Percentiles rank a stretch among this genome's conserved stretches.
These are phyloP conservation scores for Syngnathoides biaculeatus DNA, from an alignment of 2,113 vertebrate species.

Conservation along the genomic window DNA sequence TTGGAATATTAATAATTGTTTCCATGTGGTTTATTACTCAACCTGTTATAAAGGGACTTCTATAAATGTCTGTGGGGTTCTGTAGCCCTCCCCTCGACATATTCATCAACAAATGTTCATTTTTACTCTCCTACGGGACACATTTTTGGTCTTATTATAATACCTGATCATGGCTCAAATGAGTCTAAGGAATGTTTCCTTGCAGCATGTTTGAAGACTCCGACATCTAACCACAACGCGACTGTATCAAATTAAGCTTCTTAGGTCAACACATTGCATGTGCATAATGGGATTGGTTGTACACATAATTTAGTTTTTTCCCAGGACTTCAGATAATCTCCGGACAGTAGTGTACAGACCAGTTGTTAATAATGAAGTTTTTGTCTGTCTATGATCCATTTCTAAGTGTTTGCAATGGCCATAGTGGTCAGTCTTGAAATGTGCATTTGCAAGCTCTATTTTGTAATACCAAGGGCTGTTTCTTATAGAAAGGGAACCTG, in stretches of 20 bases:
- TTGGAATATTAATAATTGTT: conserved; percentile 20
- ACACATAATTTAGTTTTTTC: too few relatives aligned
- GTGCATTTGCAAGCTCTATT: background rate
- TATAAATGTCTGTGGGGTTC: conserved; percentile 25
- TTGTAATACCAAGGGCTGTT: background rate
- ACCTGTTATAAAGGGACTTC: conserved; percentile 24
- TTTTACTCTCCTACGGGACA: conserved; percentile 16
- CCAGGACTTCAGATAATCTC: background rate
- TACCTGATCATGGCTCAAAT: conserved; percentile 13
- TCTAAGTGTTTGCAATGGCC: background rate
- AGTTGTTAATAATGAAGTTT: background rate
- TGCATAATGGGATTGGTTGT: background rate
- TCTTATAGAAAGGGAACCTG: background rate
- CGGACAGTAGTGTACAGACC: background rate
- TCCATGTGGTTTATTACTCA: conserved; percentile 29
- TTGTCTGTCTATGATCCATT: background rate
- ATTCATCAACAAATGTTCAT: conserved; percentile 29
- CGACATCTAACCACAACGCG: background rate
- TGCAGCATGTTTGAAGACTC: background rate
- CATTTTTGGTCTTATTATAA: conserved; percentile 22
- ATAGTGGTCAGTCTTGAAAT: background rate
- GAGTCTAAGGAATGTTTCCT: background rate
- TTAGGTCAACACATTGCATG: background rate
- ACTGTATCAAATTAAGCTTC: conserved; percentile 2
- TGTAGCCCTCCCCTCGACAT: conserved; percentile 9